These are phyloP conservation scores for Osmoderma eremita DNA, from an alignment of 2,888 invertebrate genomes.

Conservation along the genomic window DNA sequence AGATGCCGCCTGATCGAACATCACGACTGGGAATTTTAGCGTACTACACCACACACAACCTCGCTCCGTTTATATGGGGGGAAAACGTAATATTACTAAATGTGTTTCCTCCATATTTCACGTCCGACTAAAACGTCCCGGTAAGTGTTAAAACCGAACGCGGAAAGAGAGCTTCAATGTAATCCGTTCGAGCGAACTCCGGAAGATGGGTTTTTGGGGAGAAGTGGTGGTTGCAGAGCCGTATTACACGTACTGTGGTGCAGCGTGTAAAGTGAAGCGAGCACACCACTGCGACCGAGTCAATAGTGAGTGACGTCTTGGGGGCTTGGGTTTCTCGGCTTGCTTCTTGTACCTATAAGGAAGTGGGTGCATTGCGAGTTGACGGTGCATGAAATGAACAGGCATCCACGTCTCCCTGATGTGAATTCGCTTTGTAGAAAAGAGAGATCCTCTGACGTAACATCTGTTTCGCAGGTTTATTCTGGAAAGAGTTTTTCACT, in stretches of 20 bases:
- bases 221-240: not conserved
- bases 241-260: not conserved
- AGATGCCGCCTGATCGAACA: too few relatives aligned
- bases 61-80: not conserved
- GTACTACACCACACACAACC: too few relatives aligned
- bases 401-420: conserved; percentile 53
- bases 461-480: conserved; percentile 51
- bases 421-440: conserved; percentile 48
- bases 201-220: conserved; percentile 21
- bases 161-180: conserved; percentile 3
- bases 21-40: too few relatives aligned
- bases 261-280: conserved; percentile 1
- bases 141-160: conserved; percentile 14
- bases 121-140: not conserved
- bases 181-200: conserved; percentile 9
- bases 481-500: conserved; percentile 15
- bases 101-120: conserved; percentile 8
- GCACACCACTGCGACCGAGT: not conserved
- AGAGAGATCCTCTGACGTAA: conserved; percentile 50
- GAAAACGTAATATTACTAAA: conserved; percentile 1
- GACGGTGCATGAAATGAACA: conserved; percentile 62
- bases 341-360: conserved; percentile 25
- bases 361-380: conserved; percentile 55
- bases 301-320: conserved; percentile 23
- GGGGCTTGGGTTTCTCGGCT: conserved; percentile 13